Base-by-base conservation (phyloP, 1,140 invertebrate species). In the Halesus radiatus region DNA sequence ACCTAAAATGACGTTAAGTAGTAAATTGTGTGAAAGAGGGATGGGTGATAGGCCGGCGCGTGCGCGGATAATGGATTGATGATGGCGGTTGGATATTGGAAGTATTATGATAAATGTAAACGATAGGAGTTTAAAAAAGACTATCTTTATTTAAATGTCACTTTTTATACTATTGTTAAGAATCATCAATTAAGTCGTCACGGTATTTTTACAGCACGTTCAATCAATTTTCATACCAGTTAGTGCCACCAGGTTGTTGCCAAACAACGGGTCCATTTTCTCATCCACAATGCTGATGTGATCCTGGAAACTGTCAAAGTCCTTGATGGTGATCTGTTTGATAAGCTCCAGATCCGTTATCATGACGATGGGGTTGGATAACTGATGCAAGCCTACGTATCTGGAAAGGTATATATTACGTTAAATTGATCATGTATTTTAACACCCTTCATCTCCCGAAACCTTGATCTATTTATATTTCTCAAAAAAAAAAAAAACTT, bases 261-360 rank as follows among this genome's bases (percentile, higher is more conserved):
- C 87, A 16, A 91, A 84, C 1, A 92, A 72, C 0, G 89, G 88
- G 81, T 92, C 91, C 16, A 80, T 20, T 4, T 87, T 81, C 16
- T 85, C 84, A 6, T 84, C 84, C 1, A 89, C 78, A 26, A 89
- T 85, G 0, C 74, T 52, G 3, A 85, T 78, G 80, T 92, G 89
- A 81, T 93, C 89, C 1, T 86, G 84, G 75, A 93, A 93, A 80
- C 90, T 80, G 5, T 93, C 90, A 77, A 93, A 93, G 79, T 92
- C 89, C 82, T 92, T 92, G 0, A 93, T 86, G 0, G 86, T 84
- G 0, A 93, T 85, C 70, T 89, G 85, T 80, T 89, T 92, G 5
- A 93, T 88, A 3, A 92, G 23, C 26, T 92, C 90, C 1, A 88
- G 87, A 85, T 92, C 91, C 72, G 87, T 87, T 0, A 93, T 50